A percentile compares a stretch with the other conserved stretches of the same genome.
Evolutionary conservation across 2,888 invertebrate genomes (phyloP).

Genomic region (Pantelozetes paolii): DNA sequence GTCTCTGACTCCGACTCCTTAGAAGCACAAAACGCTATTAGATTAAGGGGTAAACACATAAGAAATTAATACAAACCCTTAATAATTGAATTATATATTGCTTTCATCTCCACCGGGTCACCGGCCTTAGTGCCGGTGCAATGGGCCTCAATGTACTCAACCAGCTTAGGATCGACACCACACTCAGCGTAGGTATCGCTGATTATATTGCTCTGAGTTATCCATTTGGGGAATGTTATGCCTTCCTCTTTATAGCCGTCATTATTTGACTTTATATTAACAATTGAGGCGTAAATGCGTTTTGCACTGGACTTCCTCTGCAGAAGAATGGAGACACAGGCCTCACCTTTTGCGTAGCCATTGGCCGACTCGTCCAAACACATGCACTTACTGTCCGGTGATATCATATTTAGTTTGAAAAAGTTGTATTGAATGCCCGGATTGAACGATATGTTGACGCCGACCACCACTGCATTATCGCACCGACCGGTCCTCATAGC

Average conservation of each 20-base stretch:
- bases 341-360: constrained; percentile 80
- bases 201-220: constrained; percentile 63
- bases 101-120: constrained; percentile 57
- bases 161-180: constrained; percentile 53
- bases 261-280: constrained; percentile 84
- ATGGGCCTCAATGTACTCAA: constrained; percentile 58
- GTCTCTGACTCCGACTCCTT: constrained; percentile 40
- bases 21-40: background rate
- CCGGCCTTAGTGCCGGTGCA: constrained; percentile 60
- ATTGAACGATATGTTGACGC: constrained; percentile 55
- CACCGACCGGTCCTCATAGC: constrained; percentile 73
- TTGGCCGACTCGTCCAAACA: constrained; percentile 57
- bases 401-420: constrained; percentile 81
- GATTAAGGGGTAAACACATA: background rate
- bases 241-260: constrained; percentile 90
- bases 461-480: constrained; percentile 58
- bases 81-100: constrained; percentile 66
- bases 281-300: constrained; percentile 76
- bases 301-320: constrained; percentile 69
- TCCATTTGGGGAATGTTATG: constrained; percentile 68
- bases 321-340: constrained; percentile 65
- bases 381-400: constrained; percentile 76
- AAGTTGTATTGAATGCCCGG: constrained; percentile 68
- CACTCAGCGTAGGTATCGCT: constrained; percentile 43
- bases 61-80: constrained; percentile 54